Evolutionary conservation across 2,797 vertebrate genomes (phyloP).

Genomic region (Urocyon cinereoargenteus): DNA sequence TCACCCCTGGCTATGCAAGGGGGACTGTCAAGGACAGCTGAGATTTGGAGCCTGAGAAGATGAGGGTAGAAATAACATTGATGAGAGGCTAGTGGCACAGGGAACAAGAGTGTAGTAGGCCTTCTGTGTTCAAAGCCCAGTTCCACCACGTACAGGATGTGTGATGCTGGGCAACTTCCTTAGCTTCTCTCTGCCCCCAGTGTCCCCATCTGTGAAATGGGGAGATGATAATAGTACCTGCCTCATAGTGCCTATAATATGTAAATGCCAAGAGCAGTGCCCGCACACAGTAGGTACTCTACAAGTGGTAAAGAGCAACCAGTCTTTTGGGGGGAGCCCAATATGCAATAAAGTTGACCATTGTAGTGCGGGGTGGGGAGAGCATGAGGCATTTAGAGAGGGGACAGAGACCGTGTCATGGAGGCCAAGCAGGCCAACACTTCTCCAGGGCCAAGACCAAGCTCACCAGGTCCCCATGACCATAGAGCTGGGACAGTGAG

Average conservation of each 20-base stretch:
- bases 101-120: not conserved
- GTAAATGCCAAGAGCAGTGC: accelerated
- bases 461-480: not conserved
- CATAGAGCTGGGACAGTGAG: slow-evolving; percentile 82
- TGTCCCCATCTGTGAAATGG: not conserved
- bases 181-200: not conserved
- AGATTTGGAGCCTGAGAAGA: not conserved
- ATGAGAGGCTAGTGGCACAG: not conserved
- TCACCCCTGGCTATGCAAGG: not conserved
- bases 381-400: not conserved
- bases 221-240: not conserved
- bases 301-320: not conserved
- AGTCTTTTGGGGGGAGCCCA: no score
- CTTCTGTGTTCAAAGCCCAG: not conserved
- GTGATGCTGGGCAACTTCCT: not conserved
- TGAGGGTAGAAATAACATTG: not conserved
- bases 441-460: not conserved
- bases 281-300: not conserved
- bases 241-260: not conserved
- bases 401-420: not conserved
- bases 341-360: not conserved
- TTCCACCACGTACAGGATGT: not conserved
- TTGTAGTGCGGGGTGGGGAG: not conserved
- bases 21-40: not conserved
- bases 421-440: not conserved